Evolutionary conservation across 2,113 vertebrate species (phyloP), one percentile per base, ranked within the genome.

Genomic region (Silurus asotus): DNA sequence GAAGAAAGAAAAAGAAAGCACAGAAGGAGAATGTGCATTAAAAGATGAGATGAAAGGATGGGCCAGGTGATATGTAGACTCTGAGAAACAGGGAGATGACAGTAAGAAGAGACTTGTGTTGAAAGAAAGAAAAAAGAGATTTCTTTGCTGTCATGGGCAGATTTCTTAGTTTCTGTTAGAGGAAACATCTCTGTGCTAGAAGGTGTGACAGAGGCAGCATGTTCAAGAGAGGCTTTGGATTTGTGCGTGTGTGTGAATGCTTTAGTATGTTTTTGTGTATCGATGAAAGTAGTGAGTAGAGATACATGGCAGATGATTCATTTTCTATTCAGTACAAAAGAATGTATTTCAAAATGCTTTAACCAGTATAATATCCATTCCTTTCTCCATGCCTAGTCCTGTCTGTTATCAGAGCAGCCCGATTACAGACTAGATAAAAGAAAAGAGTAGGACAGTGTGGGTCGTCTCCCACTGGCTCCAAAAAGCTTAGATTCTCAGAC

Each of bases 41-140:
- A 87, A 56, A 53, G 48, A 58, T 53, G 17, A 61, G 28, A 69
- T 83, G 53, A 70, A 70, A 59, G 28, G 8, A 48, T 37, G 51
- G 25, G 15, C 53, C 64, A 28, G 82, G 7, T 23, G 45, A 62
- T 20, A 49, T 64, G 79, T 49, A 81, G 48, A 83, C 72, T 6
- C 69, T 70, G 87, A 87, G 87, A 77, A 89, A 90, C 89, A 91
- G 89, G 89, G 85, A 90, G 88, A 92, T 77, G 83, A 74, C 86
- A 87, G 80, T 45, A 10, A 85, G 85, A 88, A 84, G 86, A 84
- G 62, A 80, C 76, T 45, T 81, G 53, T 64, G 45, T 20, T 15
- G 17, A 48, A 48, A 9, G 49, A 25, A 53, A 77, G n/a, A 84
- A 87, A 28, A 48, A 11, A 51, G 20, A 8, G 7, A 62, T 37